Conservation (phyloP, 2,113 vertebrate genomes). For the Cynocephalus volans region DNA sequence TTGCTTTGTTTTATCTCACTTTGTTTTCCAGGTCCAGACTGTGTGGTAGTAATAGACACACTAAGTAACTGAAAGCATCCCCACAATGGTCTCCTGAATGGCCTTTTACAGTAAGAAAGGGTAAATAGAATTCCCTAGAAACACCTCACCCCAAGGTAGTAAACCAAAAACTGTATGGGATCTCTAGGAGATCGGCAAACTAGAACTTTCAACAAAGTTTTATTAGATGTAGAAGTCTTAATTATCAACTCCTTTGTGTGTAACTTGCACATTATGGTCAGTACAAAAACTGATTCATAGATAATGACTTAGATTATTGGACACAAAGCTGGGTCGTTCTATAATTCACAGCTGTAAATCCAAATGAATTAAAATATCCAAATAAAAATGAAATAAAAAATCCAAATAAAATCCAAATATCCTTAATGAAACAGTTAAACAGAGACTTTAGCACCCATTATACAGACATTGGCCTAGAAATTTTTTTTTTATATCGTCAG, state of each 20-base stretch:
- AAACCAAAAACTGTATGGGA: not conserved
- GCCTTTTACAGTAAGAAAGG: not conserved
- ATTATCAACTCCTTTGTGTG: not conserved
- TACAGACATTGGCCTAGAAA: not conserved
- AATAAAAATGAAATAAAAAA: too few species aligned
- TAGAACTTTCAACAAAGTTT: not conserved
- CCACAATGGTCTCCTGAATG: not conserved
- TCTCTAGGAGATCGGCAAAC: not conserved
- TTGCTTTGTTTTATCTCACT: not conserved
- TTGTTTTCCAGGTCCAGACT: not conserved
- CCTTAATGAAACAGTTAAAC: not conserved
- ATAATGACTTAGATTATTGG: conserved; percentile 8
- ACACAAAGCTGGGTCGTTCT: not conserved
- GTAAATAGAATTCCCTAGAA: not conserved
- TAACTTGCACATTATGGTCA: not conserved
- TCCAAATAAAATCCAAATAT: too few species aligned
- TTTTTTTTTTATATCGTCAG: not conserved
- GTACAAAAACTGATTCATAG: not conserved
- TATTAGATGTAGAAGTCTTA: not conserved
- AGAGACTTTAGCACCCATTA: not conserved
- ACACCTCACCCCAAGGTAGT: not conserved
- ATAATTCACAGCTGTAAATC: conserved; percentile 29
- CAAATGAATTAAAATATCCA: too few species aligned
- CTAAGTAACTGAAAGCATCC: not conserved
- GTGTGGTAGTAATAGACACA: not conserved